phyloP scores from a whole-genome alignment of 2,888 invertebrate genomes.

The Hypomecis atomaria region DNA sequence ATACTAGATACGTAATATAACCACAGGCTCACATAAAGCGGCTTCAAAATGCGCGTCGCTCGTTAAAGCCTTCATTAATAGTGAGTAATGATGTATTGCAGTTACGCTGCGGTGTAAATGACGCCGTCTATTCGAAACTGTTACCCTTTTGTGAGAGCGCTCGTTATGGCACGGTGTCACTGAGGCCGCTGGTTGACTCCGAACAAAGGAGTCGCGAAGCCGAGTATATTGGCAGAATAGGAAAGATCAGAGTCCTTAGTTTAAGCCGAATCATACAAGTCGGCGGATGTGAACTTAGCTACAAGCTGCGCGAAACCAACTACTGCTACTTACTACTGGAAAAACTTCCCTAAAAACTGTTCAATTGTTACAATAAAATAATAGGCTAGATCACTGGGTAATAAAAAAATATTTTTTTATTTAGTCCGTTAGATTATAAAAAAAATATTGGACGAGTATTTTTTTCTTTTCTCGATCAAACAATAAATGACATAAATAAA shows the following conservation, averaged over 20 bases:
- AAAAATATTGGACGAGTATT: too few relatives aligned
- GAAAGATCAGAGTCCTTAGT: background rate
- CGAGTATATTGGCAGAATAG: slow-evolving; percentile 5
- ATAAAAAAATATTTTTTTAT: too few relatives aligned
- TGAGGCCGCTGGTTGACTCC: slow-evolving; percentile 28
- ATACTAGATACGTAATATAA: background rate
- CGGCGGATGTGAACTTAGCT: too few relatives aligned
- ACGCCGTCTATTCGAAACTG: slow-evolving; percentile 35
- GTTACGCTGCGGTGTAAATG: slow-evolving; percentile 39
- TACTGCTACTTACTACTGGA: too few relatives aligned
- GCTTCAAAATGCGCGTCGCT: slow-evolving; percentile 34
- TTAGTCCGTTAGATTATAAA: too few relatives aligned
- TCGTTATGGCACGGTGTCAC: slow-evolving; percentile 36
- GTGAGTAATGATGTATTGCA: slow-evolving; percentile 38
- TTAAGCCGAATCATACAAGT: too few relatives aligned
- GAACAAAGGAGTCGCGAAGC: slow-evolving; percentile 23
- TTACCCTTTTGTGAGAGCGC: slow-evolving; percentile 32
- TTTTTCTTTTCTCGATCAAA: too few relatives aligned
- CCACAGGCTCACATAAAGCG: slow-evolving; percentile 21
- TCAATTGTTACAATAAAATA: too few relatives aligned
- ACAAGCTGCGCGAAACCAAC: too few relatives aligned
- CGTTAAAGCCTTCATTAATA: slow-evolving; percentile 39
- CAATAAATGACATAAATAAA: too few relatives aligned
- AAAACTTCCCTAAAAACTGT: too few relatives aligned
- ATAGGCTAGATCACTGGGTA: too few relatives aligned